phyloP scores from a whole-genome alignment of 2,888 invertebrate species.

The Peribatodes rhomboidaria region DNA sequence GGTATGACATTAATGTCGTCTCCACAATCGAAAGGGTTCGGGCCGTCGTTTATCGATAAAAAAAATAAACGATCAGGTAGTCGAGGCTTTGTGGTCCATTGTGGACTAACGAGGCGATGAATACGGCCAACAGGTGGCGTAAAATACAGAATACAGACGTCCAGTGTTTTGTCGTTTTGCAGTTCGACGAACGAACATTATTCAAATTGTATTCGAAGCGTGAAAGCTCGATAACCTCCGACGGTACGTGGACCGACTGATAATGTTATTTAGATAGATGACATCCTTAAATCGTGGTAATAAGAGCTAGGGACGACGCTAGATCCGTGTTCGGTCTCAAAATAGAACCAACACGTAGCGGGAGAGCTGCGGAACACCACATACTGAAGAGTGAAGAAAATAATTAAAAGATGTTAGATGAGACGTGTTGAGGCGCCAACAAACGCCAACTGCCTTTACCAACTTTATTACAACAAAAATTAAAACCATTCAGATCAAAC shows the following conservation, averaged over 20 bases:
- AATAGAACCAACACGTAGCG: constrained; percentile 26
- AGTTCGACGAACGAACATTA: constrained; percentile 81
- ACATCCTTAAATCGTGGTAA: constrained; percentile 39
- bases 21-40: constrained; percentile 64
- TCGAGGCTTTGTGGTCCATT: constrained; percentile 68
- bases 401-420: constrained; percentile 2
- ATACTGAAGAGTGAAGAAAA: constrained; percentile 10
- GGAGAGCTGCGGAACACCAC: constrained; percentile 6
- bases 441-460: too few relatives aligned
- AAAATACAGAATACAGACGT: constrained; percentile 56
- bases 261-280: constrained; percentile 58
- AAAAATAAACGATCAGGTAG: constrained; percentile 69
- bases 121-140: constrained; percentile 74
- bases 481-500: too few relatives aligned
- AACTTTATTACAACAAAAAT: too few relatives aligned
- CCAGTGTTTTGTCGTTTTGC: constrained; percentile 68
- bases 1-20: constrained; percentile 70
- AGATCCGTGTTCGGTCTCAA: constrained; percentile 52
- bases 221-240: constrained; percentile 82
- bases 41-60: constrained; percentile 56
- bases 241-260: constrained; percentile 74
- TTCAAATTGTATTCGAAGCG: constrained; percentile 82
- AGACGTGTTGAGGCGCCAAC: neutral
- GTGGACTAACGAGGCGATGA: constrained; percentile 78
- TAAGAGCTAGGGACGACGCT: constrained; percentile 45